These are phyloP conservation scores for Campylomormyrus numenius DNA, from an alignment of 2,113 vertebrate species.

Conservation along the genomic window DNA sequence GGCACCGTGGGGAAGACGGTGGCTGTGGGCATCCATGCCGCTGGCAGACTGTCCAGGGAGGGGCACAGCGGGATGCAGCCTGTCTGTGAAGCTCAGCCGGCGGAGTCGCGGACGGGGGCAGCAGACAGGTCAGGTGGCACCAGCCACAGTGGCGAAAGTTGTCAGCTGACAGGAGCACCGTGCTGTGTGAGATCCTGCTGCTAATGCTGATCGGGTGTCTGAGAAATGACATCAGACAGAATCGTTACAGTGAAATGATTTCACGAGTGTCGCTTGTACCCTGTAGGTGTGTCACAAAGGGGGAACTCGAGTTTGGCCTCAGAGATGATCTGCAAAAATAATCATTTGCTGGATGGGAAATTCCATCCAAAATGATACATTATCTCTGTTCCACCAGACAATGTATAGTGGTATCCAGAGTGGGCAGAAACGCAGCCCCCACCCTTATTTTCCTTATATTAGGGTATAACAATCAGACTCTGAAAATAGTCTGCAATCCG, in stretches of 20 bases:
- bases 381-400: background rate
- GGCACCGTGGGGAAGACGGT: background rate
- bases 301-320: background rate
- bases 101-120: background rate
- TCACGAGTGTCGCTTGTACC: background rate
- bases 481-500: too few relatives aligned
- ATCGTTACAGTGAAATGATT: background rate
- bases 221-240: background rate
- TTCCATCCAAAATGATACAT: background rate
- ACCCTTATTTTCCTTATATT: too few relatives aligned
- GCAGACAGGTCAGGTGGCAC: background rate
- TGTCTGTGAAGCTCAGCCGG: background rate
- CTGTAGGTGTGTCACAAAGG: background rate
- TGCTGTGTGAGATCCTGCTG: background rate
- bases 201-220: background rate
- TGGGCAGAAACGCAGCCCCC: background rate
- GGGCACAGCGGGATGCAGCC: background rate
- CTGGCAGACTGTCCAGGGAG: background rate
- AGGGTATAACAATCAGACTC: too few relatives aligned
- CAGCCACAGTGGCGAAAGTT: background rate
- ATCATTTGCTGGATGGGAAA: background rate
- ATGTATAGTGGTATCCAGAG: background rate
- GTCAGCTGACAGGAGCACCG: background rate
- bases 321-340: background rate
- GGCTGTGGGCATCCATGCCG: background rate